Evolutionary conservation across 2,888 invertebrate species (phyloP), one percentile per base, ranked within the genome.

Genomic region (Sarcophaga rosellei): DNA sequence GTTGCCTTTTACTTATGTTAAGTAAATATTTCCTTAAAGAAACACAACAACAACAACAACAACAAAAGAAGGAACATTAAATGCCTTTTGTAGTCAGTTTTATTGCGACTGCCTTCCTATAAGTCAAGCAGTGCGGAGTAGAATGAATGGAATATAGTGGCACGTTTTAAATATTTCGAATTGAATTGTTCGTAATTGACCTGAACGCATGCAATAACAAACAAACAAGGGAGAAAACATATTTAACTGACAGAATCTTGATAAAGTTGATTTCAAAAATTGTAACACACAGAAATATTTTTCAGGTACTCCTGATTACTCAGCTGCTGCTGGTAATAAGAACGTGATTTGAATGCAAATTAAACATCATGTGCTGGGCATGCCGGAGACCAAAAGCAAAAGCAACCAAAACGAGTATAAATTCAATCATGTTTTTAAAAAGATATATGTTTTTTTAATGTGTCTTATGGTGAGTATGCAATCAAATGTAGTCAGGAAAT

Each of bases 291-390:
- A 15, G 11, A 47, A 15, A 47, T 47, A 15, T 47, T 47, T 15
- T 47, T 47, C 15, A 15, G 47, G 47, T 47, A 47, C 47, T 15
- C 1, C 11, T 15, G 15, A 15, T 47, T 47, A 47, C 47, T 11
- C 15, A 15, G 11, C 11, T 47, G 15, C 47, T 47, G 47, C 15
- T 15, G 15, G 12, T 47, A 15, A 47, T 11, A 2, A 8, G 4
- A 21, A 74, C 74, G 62, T 74, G 74, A 23, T n/a, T 47, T 62
- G 63, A 23, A n/a, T 61, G 44, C 63, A 74, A 62, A 74, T 47
- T 47, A 15, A 47, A 47, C 15, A 63, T 25, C 21, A 20, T 23
- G 1, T 23, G 35, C 35, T 5, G 3, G n/a, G 23, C 23, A 20
- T 17, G 17, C 62, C 20, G 10, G 0, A 17, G 8, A 47, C 8